Conservation (phyloP, 2,113 vertebrate species). For the Chaetura pelagica region DNA sequence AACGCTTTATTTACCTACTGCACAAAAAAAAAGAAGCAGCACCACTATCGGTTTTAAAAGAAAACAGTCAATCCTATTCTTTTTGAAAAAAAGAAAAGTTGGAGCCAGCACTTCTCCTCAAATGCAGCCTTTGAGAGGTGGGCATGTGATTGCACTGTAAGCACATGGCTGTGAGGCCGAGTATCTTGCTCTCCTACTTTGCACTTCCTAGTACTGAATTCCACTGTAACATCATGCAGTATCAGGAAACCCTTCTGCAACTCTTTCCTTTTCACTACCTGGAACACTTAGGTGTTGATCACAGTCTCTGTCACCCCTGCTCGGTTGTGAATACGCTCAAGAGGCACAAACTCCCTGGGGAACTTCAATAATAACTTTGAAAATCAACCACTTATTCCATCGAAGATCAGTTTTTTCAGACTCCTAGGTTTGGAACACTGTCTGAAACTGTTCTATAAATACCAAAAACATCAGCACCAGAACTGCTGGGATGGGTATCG, state of each 20-base stretch:
- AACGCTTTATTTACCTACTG: not conserved
- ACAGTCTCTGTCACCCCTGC: not conserved
- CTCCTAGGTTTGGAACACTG: not conserved
- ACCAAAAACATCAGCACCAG: not conserved
- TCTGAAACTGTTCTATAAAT: not conserved
- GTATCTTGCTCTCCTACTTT: not conserved
- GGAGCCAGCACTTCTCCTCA: not conserved
- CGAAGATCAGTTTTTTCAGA: not conserved
- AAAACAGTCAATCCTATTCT: not conserved
- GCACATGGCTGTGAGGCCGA: rapidly evolving
- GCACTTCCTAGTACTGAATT: not conserved
- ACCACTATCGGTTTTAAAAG: not conserved
- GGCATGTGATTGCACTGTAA: not conserved
- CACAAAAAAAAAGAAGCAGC: not conserved
- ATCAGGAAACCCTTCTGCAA: not conserved
- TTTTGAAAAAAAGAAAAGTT: too few relatives aligned
- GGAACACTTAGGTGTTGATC: not conserved
- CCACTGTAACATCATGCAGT: not conserved
- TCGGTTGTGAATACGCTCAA: not conserved
- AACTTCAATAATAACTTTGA: not conserved
- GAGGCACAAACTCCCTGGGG: not conserved
- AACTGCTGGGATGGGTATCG: not conserved
- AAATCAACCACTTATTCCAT: not conserved
- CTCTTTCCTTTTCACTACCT: not conserved
- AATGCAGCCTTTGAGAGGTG: not conserved